A percentile compares a stretch with the other conserved stretches of the same genome.
Conservation (phyloP, 2,888 invertebrate genomes). For the Machimus atricapillus region DNA sequence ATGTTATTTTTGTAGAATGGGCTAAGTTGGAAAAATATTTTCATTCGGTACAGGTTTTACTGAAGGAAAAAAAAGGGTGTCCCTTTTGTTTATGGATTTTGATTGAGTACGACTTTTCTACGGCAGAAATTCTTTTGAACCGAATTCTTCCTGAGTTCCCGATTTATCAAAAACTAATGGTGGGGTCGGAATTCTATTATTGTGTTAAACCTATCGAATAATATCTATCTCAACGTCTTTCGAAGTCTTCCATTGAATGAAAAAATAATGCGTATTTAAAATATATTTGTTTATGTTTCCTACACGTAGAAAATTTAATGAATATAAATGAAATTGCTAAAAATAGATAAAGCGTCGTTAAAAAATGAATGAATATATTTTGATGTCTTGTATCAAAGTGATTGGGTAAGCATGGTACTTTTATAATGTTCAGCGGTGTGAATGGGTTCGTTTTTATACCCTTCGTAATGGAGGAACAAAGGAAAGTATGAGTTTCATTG, state of each 20-base stretch:
- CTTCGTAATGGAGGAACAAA: not conserved
- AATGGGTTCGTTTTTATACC: not conserved
- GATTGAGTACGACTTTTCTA: not conserved
- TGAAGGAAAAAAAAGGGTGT: not conserved
- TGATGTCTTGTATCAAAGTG: not conserved
- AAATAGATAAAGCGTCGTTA: not conserved
- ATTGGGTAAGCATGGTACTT: not conserved
- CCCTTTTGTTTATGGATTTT: not conserved
- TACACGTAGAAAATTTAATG: not conserved
- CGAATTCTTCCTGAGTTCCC: not conserved
- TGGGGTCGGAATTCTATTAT: not conserved
- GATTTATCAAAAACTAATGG: not conserved
- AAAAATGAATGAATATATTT: not conserved
- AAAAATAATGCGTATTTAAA: not conserved
- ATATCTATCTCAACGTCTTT: no score
- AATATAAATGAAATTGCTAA: not conserved
- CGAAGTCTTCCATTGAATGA: not conserved
- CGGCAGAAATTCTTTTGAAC: not conserved
- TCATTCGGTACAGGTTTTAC: not conserved
- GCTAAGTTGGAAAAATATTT: not conserved
- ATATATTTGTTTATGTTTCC: not conserved
- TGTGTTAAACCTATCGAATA: not conserved
- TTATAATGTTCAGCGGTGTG: not conserved
- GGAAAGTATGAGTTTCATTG: not conserved
- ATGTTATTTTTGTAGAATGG: not conserved